phyloP scores from a whole-genome alignment of 1,140 invertebrate genomes.

The Drosophila suzukii region DNA sequence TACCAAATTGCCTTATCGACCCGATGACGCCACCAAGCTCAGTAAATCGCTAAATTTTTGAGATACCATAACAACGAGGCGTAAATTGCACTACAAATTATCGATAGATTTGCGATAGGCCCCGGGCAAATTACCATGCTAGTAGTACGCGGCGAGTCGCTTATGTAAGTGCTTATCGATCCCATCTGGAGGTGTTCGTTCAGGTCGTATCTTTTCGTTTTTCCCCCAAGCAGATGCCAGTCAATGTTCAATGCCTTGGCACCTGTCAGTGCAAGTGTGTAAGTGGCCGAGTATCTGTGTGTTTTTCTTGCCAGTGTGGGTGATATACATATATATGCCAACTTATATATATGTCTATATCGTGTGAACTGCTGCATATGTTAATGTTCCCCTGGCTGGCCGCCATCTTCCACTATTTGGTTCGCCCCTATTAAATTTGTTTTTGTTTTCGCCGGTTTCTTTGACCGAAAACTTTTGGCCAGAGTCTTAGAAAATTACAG shows the following conservation, averaged over 20 bases:
- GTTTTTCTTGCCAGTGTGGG: constrained; percentile 31
- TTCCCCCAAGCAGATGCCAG: constrained; percentile 51
- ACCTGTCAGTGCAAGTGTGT: constrained; percentile 65
- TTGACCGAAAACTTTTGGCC: constrained; percentile 34
- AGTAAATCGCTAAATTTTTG: constrained; percentile 7
- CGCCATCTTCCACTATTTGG: constrained; percentile 64
- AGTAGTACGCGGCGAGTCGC: constrained; percentile 9
- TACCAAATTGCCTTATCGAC: constrained; percentile 59
- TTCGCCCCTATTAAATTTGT: constrained; percentile 63
- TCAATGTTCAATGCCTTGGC: constrained; percentile 75
- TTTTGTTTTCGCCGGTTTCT: constrained; percentile 57
- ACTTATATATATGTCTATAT: constrained; percentile 52
- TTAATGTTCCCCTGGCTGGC: constrained; percentile 60
- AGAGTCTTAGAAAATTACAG: constrained; percentile 67
- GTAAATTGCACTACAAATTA: constrained; percentile 65
- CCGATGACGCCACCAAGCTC: constrained; percentile 29
- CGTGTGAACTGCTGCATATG: constrained; percentile 79
- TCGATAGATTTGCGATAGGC: constrained; percentile 69
- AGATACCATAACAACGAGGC: constrained; percentile 31
- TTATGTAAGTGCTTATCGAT: constrained; percentile 60
- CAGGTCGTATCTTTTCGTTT: constrained; percentile 17
- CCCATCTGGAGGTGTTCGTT: constrained; percentile 39
- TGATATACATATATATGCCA: constrained; percentile 40
- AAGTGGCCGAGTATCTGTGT: constrained; percentile 17
- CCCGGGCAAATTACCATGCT: constrained; percentile 28